Percentiles rank a stretch among this genome's conserved stretches.
phyloP scores from a whole-genome alignment of 53 echinoderm and acorn worm species.

The Echinarachnius parma region DNA sequence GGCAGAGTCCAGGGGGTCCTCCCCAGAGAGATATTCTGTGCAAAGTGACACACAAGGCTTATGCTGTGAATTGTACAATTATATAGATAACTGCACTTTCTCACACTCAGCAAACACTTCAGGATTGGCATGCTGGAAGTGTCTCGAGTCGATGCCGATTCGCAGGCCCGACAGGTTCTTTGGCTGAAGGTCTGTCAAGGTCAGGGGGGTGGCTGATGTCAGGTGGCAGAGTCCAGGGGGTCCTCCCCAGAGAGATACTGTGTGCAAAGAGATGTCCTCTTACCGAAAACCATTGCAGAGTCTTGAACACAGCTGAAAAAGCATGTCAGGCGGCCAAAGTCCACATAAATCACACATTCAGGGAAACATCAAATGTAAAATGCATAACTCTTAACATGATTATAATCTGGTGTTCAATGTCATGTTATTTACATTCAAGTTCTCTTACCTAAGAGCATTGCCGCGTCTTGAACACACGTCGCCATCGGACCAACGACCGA shows the following conservation, averaged over 20 bases:
- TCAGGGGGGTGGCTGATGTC: slow-evolving; percentile 64
- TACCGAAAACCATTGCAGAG: too few species aligned
- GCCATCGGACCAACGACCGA: slow-evolving; percentile 66
- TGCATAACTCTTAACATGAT: too few species aligned
- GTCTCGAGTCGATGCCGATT: slow-evolving; percentile 76
- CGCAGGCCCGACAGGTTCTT: slow-evolving; percentile 55
- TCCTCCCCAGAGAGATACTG: slow-evolving; percentile 59
- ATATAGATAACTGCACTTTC: too few species aligned
- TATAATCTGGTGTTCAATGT: too few species aligned
- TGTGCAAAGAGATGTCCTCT: too few species aligned
- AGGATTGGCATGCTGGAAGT: too few species aligned
- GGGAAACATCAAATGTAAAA: neutral
- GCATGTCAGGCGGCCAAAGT: too few species aligned
- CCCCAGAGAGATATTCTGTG: slow-evolving; percentile 53
- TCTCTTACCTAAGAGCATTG: slow-evolving; percentile 72
- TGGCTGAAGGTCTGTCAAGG: slow-evolving; percentile 51
- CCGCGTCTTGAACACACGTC: slow-evolving; percentile 71
- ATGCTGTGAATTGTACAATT: too few species aligned
- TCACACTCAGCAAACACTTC: too few species aligned
- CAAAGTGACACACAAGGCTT: too few species aligned
- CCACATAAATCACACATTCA: neutral
- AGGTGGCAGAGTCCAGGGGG: slow-evolving; percentile 34
- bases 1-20: slow-evolving; percentile 46
- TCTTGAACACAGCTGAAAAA: too few species aligned
- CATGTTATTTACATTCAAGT: too few species aligned